These are phyloP conservation scores for Meandrina meandrites DNA, from an alignment of 92 coral and sea anemone genomes.

Conservation along the genomic window DNA sequence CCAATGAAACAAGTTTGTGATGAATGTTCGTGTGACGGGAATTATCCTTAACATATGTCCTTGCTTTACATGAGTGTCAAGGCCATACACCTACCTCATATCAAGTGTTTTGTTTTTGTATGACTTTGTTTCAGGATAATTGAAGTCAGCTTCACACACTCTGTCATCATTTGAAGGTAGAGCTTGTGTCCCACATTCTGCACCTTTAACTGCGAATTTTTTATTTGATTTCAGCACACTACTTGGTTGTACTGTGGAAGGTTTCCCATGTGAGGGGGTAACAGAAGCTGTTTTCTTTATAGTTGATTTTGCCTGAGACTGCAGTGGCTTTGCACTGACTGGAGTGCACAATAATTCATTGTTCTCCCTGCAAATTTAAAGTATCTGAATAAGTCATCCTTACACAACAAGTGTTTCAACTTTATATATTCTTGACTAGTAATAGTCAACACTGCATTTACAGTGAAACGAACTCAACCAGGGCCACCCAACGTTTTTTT, in stretches of 20 bases:
- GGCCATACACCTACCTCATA: conserved; percentile 38
- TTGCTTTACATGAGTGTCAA: neutral
- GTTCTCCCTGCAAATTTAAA: conserved; percentile 1
- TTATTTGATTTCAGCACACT: neutral
- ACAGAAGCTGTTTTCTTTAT: conserved; percentile 19
- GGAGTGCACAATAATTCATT: conserved; percentile 2
- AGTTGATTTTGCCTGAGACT: conserved; percentile 13
- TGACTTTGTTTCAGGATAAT: conserved; percentile 3
- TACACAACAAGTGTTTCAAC: neutral
- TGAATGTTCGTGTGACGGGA: neutral
- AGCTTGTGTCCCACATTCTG: neutral
- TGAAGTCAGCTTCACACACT: neutral
- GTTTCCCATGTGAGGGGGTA: neutral
- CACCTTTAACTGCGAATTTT: neutral
- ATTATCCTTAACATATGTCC: neutral
- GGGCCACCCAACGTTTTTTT: no score
- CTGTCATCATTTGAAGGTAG: neutral
- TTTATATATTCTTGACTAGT: no score
- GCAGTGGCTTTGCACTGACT: conserved; percentile 12
- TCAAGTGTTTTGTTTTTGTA: conserved; percentile 43
- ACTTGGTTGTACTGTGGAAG: neutral
- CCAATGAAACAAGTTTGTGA: neutral
- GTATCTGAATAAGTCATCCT: neutral
- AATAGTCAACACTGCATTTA: no score
- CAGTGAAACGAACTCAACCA: no score